Conservation (phyloP, 1,140 invertebrate species). For the Octopus sinensis region DNA sequence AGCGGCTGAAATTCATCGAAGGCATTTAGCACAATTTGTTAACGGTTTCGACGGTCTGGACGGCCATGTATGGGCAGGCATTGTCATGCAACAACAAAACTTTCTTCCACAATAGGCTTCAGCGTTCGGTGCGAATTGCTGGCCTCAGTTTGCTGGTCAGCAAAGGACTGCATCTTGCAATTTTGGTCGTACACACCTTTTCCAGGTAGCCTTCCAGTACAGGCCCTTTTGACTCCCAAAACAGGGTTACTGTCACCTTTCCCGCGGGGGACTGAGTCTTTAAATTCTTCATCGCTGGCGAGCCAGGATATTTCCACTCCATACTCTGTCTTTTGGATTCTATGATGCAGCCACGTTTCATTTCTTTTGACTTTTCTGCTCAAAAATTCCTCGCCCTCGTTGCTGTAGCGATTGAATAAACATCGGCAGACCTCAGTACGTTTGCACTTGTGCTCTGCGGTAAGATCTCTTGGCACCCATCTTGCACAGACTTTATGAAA, state of each 20-base stretch:
- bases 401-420: conserved; percentile 7
- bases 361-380: conserved; percentile 1
- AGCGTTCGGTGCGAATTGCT: conserved; percentile 6
- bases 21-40: no score
- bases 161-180: background rate
- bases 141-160: conserved; percentile 3
- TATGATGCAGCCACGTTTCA: conserved; percentile 1
- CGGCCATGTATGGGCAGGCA: conserved; percentile 2
- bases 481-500: conserved; percentile 4
- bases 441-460: conserved; percentile 3
- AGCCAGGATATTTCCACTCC: conserved; percentile 7
- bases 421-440: conserved; percentile 6
- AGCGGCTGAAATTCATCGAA: background rate
- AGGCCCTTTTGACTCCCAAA: conserved; percentile 4
- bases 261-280: background rate
- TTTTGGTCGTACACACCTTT: conserved; percentile 1
- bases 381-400: conserved; percentile 4
- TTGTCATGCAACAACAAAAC: conserved; percentile 7
- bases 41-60: no score
- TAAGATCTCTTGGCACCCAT: conserved; percentile 4
- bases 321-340: conserved; percentile 4
- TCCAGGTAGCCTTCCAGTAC: conserved; percentile 7
- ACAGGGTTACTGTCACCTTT: background rate
- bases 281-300: background rate
- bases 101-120: conserved; percentile 4